Percentiles rank a stretch among this genome's conserved stretches.
Evolutionary conservation across 1,140 invertebrate species (phyloP).

Genomic region (Sminthurinus signatus): DNA sequence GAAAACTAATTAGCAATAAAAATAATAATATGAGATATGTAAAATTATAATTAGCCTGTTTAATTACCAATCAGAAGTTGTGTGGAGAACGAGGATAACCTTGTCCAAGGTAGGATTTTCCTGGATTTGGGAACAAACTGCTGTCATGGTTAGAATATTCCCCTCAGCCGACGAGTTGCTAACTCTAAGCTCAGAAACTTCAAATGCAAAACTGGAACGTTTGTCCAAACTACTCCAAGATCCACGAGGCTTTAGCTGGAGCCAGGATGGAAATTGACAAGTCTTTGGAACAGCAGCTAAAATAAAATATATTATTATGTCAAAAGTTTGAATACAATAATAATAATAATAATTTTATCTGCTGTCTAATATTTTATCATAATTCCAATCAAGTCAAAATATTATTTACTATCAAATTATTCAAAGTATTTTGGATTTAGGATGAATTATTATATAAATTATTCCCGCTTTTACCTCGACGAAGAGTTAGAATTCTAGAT

Average conservation of each 20-base stretch:
- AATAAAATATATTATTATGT: too few species aligned
- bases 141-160: conserved; percentile 36
- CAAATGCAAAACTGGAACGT: conserved; percentile 44
- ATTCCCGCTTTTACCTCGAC: too few species aligned
- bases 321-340: too few species aligned
- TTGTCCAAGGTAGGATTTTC: conserved; percentile 32
- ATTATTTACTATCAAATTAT: too few species aligned
- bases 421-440: too few species aligned
- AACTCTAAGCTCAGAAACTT: conserved; percentile 28
- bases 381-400: too few species aligned
- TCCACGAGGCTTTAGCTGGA: conserved; percentile 40
- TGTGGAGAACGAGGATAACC: conserved; percentile 41
- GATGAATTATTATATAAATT: too few species aligned
- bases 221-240: conserved; percentile 46
- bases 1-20: neutral
- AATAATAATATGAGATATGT: too few species aligned
- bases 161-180: conserved; percentile 17
- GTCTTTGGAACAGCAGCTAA: conserved; percentile 38
- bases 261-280: conserved; percentile 46
- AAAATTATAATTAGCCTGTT: too few species aligned
- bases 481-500: conserved; percentile 48
- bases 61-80: conserved; percentile 43
- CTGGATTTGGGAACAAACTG: conserved; percentile 37
- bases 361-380: too few species aligned
- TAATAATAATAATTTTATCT: too few species aligned